A percentile compares a stretch with the other conserved stretches of the same genome.
These are phyloP conservation scores for Podarcis muralis DNA, from an alignment of 2,113 vertebrate species.

Conservation along the genomic window DNA sequence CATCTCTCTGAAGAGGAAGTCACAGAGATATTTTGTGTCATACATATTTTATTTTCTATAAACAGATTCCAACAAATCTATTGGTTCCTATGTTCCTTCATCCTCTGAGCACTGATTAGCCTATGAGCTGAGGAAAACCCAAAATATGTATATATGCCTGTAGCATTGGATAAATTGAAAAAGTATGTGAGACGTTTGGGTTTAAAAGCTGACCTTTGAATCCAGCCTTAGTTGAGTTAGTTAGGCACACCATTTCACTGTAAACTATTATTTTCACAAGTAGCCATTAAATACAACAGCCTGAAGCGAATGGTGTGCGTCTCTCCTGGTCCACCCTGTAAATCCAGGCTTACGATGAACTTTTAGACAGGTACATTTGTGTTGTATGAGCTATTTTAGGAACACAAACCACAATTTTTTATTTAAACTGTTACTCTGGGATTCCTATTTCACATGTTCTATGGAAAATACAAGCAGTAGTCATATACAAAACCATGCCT, in stretches of 20 bases:
- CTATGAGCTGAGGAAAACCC: background rate
- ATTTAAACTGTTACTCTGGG: background rate
- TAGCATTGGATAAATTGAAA: background rate
- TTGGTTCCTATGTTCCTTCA: background rate
- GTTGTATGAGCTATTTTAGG: background rate
- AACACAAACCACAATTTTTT: background rate
- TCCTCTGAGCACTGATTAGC: background rate
- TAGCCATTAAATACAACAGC: no score
- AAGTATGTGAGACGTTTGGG: background rate
- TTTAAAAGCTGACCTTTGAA: background rate
- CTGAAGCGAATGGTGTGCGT: background rate
- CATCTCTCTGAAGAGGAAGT: background rate
- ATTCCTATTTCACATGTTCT: background rate
- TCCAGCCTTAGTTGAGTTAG: background rate
- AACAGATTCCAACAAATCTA: background rate
- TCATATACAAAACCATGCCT: background rate
- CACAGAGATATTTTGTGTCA: background rate
- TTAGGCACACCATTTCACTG: background rate
- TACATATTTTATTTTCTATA: no score
- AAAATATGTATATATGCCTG: background rate
- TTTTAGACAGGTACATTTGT: background rate
- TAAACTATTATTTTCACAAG: background rate
- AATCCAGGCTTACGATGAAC: background rate
- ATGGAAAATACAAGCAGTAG: background rate
- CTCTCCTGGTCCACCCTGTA: background rate